A percentile compares a stretch with the other conserved stretches of the same genome.
Conservation (phyloP, 2,888 invertebrate genomes). For the Brachyptera putata region DNA sequence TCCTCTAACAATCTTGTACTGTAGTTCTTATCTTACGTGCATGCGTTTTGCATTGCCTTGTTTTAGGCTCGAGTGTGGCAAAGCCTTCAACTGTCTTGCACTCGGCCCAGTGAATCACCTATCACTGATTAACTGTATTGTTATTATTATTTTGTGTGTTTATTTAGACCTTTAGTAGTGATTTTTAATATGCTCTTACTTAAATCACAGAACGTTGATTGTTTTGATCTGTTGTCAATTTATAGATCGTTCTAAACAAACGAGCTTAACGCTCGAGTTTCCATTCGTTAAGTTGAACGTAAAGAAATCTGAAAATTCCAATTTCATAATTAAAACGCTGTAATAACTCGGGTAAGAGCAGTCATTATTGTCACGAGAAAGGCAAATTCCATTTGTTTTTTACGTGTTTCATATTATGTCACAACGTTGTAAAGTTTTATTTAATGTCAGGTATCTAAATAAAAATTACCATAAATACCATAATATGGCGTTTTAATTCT, state of each 20-base stretch:
- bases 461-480: background rate
- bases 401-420: constrained; percentile 7
- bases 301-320: no score
- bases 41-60: no score
- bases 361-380: constrained; percentile 12
- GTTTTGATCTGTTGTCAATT: constrained; percentile 23
- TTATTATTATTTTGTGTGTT: no score
- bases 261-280: no score
- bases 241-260: no score
- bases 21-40: no score
- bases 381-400: constrained; percentile 13
- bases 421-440: constrained; percentile 32
- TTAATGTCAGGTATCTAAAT: constrained; percentile 14
- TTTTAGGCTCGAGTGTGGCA: no score
- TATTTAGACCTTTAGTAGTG: constrained; percentile 30
- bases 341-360: constrained; percentile 15
- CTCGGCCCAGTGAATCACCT: no score
- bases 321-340: background rate
- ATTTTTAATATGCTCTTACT: constrained; percentile 27
- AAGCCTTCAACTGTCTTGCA: no score
- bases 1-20: no score
- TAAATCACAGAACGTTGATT: constrained; percentile 29
- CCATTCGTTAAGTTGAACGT: no score
- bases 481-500: background rate
- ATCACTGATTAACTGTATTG: no score